Conservation (phyloP, 2,797 vertebrate species). For the Distichodus sexfasciatus region DNA sequence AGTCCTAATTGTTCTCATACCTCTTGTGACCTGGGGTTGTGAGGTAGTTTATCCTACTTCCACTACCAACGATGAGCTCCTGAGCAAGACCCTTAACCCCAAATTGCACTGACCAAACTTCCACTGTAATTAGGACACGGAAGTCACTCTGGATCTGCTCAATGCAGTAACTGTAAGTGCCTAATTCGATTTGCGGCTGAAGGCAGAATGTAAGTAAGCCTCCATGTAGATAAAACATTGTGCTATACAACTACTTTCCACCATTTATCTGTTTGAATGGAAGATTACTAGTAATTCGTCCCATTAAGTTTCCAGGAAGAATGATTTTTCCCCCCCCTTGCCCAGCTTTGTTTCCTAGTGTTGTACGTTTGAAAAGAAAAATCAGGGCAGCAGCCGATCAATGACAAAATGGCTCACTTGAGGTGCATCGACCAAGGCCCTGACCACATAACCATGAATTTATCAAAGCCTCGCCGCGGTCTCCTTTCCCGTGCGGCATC, state of each 20-base stretch:
- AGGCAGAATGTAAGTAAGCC: not conserved
- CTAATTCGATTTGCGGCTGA: not conserved
- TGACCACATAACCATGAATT: conserved; percentile 21
- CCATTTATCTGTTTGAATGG: conserved; percentile 38
- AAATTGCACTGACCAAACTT: too few species aligned
- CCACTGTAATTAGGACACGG: too few species aligned
- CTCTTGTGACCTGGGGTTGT: too few species aligned
- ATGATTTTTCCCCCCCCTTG: conserved; percentile 19
- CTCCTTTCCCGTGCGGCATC: conserved; percentile 14
- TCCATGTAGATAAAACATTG: conserved; percentile 6
- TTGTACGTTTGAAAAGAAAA: not conserved
- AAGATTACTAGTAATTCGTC: conserved; percentile 43
- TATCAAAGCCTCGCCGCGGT: not conserved
- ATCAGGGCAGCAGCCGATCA: conserved; percentile 14
- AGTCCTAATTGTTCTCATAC: too few species aligned
- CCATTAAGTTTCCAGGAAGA: conserved; percentile 37
- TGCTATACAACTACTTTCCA: not conserved
- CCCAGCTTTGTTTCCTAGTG: conserved; percentile 22
- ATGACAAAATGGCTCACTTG: conserved; percentile 35
- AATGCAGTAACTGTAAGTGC: too few species aligned
- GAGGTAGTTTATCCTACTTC: too few species aligned
- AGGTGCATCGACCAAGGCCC: conserved; percentile 22
- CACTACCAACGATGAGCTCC: too few species aligned
- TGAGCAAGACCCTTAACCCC: too few species aligned
- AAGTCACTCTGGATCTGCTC: too few species aligned